phyloP scores from a whole-genome alignment of 2,113 vertebrate genomes.

The Meleagris gallopavo region DNA sequence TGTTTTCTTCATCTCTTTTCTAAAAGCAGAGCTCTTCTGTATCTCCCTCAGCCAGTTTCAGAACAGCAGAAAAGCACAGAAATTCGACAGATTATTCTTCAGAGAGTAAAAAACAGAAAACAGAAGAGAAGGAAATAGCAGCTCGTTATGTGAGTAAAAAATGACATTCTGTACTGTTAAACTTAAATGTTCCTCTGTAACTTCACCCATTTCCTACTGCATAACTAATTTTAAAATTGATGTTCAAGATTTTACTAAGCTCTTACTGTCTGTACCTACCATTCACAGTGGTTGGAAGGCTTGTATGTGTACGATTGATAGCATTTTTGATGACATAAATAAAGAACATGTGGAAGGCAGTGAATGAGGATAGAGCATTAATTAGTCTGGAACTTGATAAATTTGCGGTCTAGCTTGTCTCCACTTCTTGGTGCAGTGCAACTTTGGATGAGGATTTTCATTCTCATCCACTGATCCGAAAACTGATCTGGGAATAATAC shows the following conservation, averaged over 20 bases:
- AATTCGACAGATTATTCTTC: conserved; percentile 91
- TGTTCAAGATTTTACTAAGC: not conserved
- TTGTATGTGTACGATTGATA: not conserved
- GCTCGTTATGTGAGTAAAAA: conserved; percentile 88
- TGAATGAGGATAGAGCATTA: not conserved
- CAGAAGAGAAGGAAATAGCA: conserved; percentile 91
- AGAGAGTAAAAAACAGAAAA: conserved; percentile 98
- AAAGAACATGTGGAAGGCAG: not conserved
- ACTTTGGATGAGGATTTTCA: not conserved
- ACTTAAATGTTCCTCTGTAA: not conserved
- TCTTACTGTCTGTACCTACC: not conserved
- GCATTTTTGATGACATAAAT: not conserved
- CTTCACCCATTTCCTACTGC: not conserved
- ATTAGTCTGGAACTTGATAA: not conserved
- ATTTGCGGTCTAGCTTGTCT: not conserved
- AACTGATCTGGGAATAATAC: not conserved
- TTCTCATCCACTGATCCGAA: accelerated
- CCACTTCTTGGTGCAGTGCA: not conserved
- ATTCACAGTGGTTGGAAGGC: not conserved
- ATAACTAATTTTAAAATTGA: not conserved
- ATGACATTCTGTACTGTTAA: not conserved
- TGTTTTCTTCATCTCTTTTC: conserved; percentile 20
- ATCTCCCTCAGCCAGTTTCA: conserved; percentile 94
- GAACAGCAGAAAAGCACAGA: conserved; percentile 91
- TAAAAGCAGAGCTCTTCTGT: conserved; percentile 91